Percentiles rank a stretch among this genome's conserved stretches.
Conservation (phyloP, 2,797 vertebrate genomes). For the Pyrrhura leucotis region DNA sequence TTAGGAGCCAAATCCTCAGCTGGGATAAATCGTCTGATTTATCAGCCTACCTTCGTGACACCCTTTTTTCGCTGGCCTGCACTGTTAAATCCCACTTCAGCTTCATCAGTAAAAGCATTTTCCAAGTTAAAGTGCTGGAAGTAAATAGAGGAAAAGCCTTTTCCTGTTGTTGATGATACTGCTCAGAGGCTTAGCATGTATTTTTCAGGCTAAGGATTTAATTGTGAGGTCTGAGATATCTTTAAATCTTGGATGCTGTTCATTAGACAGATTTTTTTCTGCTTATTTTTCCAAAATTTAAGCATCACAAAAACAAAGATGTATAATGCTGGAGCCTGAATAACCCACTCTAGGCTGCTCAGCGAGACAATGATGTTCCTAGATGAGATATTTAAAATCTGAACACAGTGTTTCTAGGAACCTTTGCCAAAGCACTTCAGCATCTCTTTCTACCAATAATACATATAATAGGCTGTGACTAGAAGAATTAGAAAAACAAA, state of each 20-base stretch:
- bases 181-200: constrained; percentile 22
- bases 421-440: background rate
- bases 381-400: background rate
- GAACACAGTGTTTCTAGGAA: background rate
- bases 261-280: constrained; percentile 27
- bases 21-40: background rate
- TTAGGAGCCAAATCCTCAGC: constrained; percentile 36
- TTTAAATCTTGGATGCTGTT: constrained; percentile 36
- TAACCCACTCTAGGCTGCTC: background rate
- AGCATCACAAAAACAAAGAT: background rate
- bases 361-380: background rate
- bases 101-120: background rate
- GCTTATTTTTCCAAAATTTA: background rate
- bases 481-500: background rate
- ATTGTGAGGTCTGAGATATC: background rate
- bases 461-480: background rate
- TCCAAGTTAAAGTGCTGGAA: background rate
- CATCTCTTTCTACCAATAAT: background rate
- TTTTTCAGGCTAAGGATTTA: constrained; percentile 52
- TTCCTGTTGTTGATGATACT: constrained; percentile 19
- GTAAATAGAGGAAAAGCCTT: constrained; percentile 43
- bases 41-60: background rate
- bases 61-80: background rate
- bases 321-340: background rate
- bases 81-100: background rate